Conservation (phyloP, 2,888 invertebrate species). For the Leucophora obtusa region DNA sequence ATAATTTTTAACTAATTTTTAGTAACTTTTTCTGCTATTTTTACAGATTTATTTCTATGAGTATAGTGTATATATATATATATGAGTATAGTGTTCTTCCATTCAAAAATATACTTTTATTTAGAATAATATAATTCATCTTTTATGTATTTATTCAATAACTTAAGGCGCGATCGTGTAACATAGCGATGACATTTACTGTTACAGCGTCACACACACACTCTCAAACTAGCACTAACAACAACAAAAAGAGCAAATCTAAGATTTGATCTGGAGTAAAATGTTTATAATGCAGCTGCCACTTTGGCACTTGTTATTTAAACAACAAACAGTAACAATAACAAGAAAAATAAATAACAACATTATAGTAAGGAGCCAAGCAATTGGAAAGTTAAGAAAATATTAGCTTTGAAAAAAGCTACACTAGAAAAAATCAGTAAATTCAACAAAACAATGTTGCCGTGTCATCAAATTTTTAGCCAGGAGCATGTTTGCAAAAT, state of each 20-base stretch:
- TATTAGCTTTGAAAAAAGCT: too few relatives aligned
- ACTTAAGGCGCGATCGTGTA: constrained; percentile 49
- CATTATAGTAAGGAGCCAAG: background rate
- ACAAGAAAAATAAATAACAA: background rate
- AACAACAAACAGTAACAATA: constrained; percentile 23
- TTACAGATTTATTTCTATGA: too few relatives aligned
- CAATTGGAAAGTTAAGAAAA: background rate
- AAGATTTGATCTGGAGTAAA: constrained; percentile 56
- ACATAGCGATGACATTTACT: constrained; percentile 57
- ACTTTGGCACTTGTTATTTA: constrained; percentile 62
- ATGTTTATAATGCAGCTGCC: constrained; percentile 60
- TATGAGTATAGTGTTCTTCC: too few relatives aligned
- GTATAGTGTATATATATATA: too few relatives aligned
- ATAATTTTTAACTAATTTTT: too few relatives aligned
- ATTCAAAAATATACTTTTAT: too few relatives aligned
- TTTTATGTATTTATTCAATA: constrained; percentile 56
- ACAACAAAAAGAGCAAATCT: constrained; percentile 34
- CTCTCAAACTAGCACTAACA: constrained; percentile 12
- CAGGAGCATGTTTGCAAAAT: too few relatives aligned
- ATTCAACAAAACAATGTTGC: too few relatives aligned
- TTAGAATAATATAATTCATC: constrained; percentile 18
- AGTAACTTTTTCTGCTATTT: too few relatives aligned
- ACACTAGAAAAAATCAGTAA: too few relatives aligned
- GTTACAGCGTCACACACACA: constrained; percentile 57
- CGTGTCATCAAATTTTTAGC: too few relatives aligned